Percentiles rank a stretch among this genome's conserved stretches.
These are phyloP conservation scores for Oxystoma pomonae DNA, from an alignment of 2,888 invertebrate genomes.

Conservation along the genomic window DNA sequence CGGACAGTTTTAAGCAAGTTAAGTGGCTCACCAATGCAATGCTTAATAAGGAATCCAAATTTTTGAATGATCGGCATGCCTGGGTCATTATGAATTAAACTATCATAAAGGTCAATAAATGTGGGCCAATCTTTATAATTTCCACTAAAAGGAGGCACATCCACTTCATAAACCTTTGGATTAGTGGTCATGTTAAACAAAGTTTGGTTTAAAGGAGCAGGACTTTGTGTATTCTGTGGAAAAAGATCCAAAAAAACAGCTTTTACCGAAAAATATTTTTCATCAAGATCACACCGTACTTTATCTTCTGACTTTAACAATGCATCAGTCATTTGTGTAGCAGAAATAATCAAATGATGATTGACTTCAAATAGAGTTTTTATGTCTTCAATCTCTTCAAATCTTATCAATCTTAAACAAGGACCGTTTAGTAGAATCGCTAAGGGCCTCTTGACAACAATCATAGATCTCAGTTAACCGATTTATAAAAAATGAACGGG, in stretches of 20 bases:
- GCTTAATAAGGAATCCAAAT: background rate
- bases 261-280: background rate
- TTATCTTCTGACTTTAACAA: background rate
- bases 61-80: background rate
- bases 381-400: no score
- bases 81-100: background rate
- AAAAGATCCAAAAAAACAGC: background rate
- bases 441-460: background rate
- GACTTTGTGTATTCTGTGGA: background rate
- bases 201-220: background rate
- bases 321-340: background rate
- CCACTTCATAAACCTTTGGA: background rate
- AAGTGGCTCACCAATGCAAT: background rate
- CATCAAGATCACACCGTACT: background rate
- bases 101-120: background rate
- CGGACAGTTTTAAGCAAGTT: background rate
- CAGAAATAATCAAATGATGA: no score
- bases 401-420: no score
- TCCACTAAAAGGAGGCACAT: background rate
- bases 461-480: background rate
- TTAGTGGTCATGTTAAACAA: background rate
- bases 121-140: background rate
- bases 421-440: background rate
- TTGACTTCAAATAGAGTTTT: no score
- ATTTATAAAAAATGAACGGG: background rate